Conservation (phyloP, 1,140 invertebrate genomes). For the Lordiphosa stackelbergi region DNA sequence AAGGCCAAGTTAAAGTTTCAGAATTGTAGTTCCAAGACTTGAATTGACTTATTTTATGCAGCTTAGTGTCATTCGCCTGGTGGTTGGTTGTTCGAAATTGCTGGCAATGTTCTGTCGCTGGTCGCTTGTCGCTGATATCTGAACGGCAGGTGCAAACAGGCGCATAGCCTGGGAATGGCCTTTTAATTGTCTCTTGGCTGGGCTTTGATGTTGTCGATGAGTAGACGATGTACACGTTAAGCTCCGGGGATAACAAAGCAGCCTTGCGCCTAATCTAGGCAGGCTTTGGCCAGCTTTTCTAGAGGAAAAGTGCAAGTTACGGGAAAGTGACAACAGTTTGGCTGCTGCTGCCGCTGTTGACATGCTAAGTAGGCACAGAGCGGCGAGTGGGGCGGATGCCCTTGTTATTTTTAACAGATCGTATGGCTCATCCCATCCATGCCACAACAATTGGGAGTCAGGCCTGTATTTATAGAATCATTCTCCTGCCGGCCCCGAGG, state of each 20-base stretch:
- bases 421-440: too few species aligned
- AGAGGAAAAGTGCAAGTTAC: too few species aligned
- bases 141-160: constrained; percentile 2
- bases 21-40: too few species aligned
- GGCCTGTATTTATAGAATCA: constrained; percentile 3
- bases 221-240: not conserved
- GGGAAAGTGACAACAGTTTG: too few species aligned
- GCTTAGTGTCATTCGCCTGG: constrained; percentile 1
- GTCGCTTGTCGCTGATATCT: constrained; percentile 2
- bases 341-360: too few species aligned
- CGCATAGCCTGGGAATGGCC: constrained; percentile 1
- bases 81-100: constrained; percentile 1
- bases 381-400: too few species aligned
- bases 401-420: too few species aligned
- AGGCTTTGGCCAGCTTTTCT: not conserved
- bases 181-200: constrained; percentile 3
- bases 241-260: not conserved
- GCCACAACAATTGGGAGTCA: constrained; percentile 3
- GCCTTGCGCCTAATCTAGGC: not conserved
- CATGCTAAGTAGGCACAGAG: too few species aligned
- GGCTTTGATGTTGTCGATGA: constrained; percentile 6
- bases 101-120: not conserved
- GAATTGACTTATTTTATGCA: too few species aligned
- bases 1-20: too few species aligned
- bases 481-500: constrained; percentile 4